phyloP scores from a whole-genome alignment of 64 coral and sea anemone genomes.

The Catalaphyllia jardinei region DNA sequence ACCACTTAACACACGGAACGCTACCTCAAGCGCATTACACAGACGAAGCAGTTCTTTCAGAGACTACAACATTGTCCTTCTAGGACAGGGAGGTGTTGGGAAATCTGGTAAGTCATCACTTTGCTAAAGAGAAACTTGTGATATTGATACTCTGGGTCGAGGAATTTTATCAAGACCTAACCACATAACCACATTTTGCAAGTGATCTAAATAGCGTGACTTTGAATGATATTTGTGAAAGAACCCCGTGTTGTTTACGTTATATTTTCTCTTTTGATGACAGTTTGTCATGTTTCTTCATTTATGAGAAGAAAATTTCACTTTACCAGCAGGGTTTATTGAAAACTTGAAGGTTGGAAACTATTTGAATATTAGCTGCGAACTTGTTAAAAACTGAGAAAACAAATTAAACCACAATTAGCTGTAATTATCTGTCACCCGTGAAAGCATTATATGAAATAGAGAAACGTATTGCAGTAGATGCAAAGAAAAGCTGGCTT shows the following conservation, averaged over 20 bases:
- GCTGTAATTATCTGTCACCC: background rate
- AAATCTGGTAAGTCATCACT: constrained; percentile 73
- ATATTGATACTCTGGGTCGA: background rate
- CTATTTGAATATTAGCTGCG: background rate
- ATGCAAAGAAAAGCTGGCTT: background rate
- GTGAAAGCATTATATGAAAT: background rate
- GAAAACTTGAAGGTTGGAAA: background rate
- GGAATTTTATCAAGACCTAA: background rate
- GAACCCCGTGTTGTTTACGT: too few relatives aligned
- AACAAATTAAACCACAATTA: constrained; percentile 8
- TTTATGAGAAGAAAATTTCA: background rate
- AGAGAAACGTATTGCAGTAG: background rate
- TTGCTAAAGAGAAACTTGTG: background rate
- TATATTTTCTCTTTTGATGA: background rate
- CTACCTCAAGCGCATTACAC: constrained; percentile 42
- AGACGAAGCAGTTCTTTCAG: constrained; percentile 67
- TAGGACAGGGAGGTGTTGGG: constrained; percentile 90
- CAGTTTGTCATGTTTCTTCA: background rate
- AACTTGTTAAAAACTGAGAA: background rate
- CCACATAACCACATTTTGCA: background rate
- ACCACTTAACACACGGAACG: constrained; percentile 16
- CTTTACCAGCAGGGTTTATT: background rate
- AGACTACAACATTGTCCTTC: constrained; percentile 82
- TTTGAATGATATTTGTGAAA: background rate
- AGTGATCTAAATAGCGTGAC: background rate